A percentile compares a stretch with the other conserved stretches of the same genome.
Conservation (phyloP, 2,888 invertebrate species). For the Anorthoa munda region DNA sequence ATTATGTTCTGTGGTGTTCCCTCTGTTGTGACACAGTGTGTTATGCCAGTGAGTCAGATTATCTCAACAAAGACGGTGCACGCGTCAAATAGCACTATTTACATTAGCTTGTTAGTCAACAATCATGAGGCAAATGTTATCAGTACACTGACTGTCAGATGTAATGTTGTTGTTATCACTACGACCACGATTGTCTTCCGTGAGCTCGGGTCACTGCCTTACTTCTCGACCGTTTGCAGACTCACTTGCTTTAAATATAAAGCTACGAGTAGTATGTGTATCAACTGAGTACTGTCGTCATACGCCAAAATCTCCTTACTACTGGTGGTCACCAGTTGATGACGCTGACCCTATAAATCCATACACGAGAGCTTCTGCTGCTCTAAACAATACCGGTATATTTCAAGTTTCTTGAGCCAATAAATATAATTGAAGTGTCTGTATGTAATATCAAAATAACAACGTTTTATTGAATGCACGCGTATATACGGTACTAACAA, state of each 20-base stretch:
- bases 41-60: constrained; percentile 29
- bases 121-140: constrained; percentile 24
- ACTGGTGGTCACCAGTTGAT: too few species aligned
- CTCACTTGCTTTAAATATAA: background rate
- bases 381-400: too few species aligned
- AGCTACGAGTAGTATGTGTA: too few species aligned
- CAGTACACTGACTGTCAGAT: background rate
- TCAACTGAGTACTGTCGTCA: too few species aligned
- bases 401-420: too few species aligned
- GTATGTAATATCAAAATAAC: too few species aligned
- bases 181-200: background rate
- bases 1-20: background rate
- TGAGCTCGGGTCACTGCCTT: constrained; percentile 4
- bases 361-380: too few species aligned
- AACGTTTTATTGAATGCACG: too few species aligned
- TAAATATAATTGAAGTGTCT: too few species aligned
- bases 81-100: background rate
- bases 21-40: constrained; percentile 14
- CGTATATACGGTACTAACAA: too few species aligned
- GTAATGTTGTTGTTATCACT: constrained; percentile 10
- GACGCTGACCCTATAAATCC: too few species aligned
- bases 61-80: constrained; percentile 22
- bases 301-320: too few species aligned
- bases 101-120: background rate
- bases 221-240: background rate